These are phyloP conservation scores for Bombus sibiricus DNA, from an alignment of 1,140 invertebrate genomes.

Conservation along the genomic window DNA sequence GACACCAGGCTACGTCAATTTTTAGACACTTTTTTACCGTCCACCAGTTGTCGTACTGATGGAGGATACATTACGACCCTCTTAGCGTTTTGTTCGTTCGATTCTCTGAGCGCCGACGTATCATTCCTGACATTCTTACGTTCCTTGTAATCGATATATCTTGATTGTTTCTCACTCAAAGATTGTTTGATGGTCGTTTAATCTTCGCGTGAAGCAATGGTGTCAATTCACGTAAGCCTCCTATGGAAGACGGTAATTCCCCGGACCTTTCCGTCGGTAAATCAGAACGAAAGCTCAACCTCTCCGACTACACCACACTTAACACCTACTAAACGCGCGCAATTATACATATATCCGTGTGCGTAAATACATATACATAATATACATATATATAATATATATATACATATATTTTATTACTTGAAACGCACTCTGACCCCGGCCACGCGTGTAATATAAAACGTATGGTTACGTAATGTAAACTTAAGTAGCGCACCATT, in stretches of 20 bases:
- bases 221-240: neutral
- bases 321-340: conserved; percentile 35
- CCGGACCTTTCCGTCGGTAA: conserved; percentile 58
- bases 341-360: conserved; percentile 52
- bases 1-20: conserved; percentile 3
- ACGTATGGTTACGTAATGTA: conserved; percentile 63
- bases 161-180: neutral
- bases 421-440: conserved; percentile 73
- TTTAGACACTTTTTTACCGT: neutral
- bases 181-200: neutral
- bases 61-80: neutral
- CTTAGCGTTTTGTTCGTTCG: neutral
- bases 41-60: neutral
- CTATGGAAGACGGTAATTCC: conserved; percentile 12
- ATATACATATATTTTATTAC: conserved; percentile 77
- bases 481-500: conserved; percentile 67
- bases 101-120: neutral
- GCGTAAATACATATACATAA: conserved; percentile 57
- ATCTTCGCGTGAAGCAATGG: neutral
- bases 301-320: conserved; percentile 54
- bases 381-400: conserved; percentile 54
- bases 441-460: conserved; percentile 66
- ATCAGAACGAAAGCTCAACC: conserved; percentile 66
- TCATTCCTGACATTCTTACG: neutral
- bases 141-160: no score